A percentile compares a stretch with the other conserved stretches of the same genome.
Conservation (phyloP, 2,113 vertebrate species). For the Mus musculus region GRCm39 chr6:53121001-53121500, state of each 20-base stretch:
- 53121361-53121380: conserved; percentile 65
- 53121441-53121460: not conserved
- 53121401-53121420: conserved; percentile 26
- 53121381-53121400: conserved; percentile 50
- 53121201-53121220: not conserved
- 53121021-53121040: conserved; percentile 54
- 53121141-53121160: not conserved
- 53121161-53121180: conserved; percentile 66
- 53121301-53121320: conserved; percentile 69
- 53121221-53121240: not conserved
- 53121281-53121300: not conserved
- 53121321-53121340: conserved; percentile 54
- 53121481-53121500: conserved; percentile 47
- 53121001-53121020: conserved; percentile 52
- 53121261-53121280: not conserved
- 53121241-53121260: conserved; percentile 1
- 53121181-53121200: conserved; percentile 77
- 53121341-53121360: conserved; percentile 76
- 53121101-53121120: conserved; percentile 66
- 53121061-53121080: conserved; percentile 53
- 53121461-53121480: not conserved
- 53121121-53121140: conserved; percentile 55
- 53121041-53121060: conserved; percentile 54
- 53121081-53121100: conserved; percentile 69
- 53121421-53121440: not conserved